Evolutionary conservation across 1,140 invertebrate species (phyloP), one percentile per base, ranked within the genome.

Genomic region (Harlomillsia oculata): DNA sequence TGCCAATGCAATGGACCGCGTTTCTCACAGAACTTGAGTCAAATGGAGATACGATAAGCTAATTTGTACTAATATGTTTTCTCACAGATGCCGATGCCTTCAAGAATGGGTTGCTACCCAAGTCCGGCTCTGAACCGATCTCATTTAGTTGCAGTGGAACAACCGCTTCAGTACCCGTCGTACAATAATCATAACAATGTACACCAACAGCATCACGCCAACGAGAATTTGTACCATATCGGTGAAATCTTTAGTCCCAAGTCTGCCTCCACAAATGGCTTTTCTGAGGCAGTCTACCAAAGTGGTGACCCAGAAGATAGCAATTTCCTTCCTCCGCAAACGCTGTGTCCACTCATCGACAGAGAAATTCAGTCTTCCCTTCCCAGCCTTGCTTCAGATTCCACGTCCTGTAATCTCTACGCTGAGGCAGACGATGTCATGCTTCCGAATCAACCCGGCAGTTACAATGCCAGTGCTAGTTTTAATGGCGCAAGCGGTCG

Each of bases 301-400:
- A 76, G 74, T 62, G 75, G 75, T 4, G 64, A 65, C 43, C 64
- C 64, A 16, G 64, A 65, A 54, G 57, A 62, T 44, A 39, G 43
- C 25, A 62, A 62, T 56, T 65, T 62, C 41, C 49, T 60, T 49
- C 60, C 56, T n/a, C 63, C 56, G 44, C 51, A 66, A 53, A 26
- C 48, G 34, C 36, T 60, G 67, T 34, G 60, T 41, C 67, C 66
- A 30, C 68, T 73, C 30, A 69, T 70, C 62, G 74, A 76, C 51
- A 61, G 74, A 45, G 74, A 69, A 23, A 73, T 75, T 49, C 74
- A 76, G 67, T 75, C 74, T 23, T 75, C 74, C 25, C 63, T 76
- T 23, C 72, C 73, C 5, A 74, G 72, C 64, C 63, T 75, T 20
- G 69, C 60, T 43, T 64, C 58, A 48, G 63, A 63, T 53, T 67